Evolutionary conservation across 2,113 vertebrate species (phyloP).

Genomic region (Gymnorhina tibicen): DNA sequence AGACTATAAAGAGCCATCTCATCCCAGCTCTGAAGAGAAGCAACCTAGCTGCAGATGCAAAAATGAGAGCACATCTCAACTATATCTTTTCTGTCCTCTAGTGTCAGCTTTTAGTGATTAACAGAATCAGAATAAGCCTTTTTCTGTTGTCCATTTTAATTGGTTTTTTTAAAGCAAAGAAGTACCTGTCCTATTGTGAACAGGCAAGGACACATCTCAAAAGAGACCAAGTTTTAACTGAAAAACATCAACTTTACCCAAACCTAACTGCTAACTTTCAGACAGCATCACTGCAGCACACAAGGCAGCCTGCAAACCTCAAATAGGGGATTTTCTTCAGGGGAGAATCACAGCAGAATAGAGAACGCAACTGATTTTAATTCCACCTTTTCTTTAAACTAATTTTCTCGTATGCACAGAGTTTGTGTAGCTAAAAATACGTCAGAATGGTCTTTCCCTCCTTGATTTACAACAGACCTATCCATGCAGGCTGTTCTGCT

Average conservation of each 20-base stretch:
- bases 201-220: background rate
- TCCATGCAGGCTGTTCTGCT: background rate
- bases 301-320: background rate
- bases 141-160: background rate
- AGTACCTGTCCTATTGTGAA: background rate
- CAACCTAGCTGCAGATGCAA: background rate
- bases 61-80: background rate
- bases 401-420: rapidly evolving
- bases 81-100: background rate
- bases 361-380: background rate
- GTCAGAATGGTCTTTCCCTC: background rate
- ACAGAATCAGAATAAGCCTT: background rate
- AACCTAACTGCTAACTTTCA: background rate
- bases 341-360: background rate
- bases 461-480: background rate
- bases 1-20: background rate
- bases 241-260: background rate
- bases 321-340: background rate
- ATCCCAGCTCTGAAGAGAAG: background rate
- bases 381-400: background rate
- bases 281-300: background rate
- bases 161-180: background rate
- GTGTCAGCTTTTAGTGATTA: background rate
- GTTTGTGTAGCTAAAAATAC: background rate
- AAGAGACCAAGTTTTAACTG: background rate